A percentile compares a stretch with the other conserved stretches of the same genome.
Conservation (phyloP, 1,140 invertebrate genomes). For the Hycleus cichorii region DNA sequence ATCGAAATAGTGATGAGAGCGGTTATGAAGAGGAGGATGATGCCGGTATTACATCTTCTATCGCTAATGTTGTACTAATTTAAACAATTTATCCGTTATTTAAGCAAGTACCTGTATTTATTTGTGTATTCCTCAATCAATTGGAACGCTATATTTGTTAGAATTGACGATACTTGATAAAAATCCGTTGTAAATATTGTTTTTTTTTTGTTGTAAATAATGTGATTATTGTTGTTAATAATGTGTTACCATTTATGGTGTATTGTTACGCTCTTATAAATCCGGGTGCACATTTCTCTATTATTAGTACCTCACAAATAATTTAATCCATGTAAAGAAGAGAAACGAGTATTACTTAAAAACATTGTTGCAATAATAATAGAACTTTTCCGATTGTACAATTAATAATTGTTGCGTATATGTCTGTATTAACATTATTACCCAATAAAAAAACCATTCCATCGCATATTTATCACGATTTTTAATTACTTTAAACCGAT, state of each 20-base stretch:
- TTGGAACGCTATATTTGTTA: not conserved
- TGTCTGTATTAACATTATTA: no score
- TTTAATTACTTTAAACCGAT: no score
- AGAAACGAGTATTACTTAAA: no score
- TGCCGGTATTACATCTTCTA: not conserved
- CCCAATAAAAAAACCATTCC: no score
- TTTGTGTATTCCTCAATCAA: no score
- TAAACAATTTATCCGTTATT: not conserved
- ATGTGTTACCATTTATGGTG: constrained; percentile 14
- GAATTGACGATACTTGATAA: not conserved
- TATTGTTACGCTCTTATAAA: constrained; percentile 9
- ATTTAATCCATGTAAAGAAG: no score
- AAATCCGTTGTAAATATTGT: constrained; percentile 6
- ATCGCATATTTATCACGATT: no score
- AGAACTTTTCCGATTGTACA: no score
- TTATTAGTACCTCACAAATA: constrained; percentile 4
- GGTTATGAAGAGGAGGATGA: constrained; percentile 49
- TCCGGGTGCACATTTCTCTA: constrained; percentile 13
- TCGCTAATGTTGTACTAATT: constrained; percentile 8
- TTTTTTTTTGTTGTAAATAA: constrained; percentile 1
- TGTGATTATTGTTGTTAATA: constrained; percentile 8
- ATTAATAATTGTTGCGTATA: no score
- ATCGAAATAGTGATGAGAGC: constrained; percentile 44
- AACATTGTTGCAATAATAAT: no score
- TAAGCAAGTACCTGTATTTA: no score